Percentiles rank a stretch among this genome's conserved stretches.
These are phyloP conservation scores for Cecropterus lyciades DNA, from an alignment of 1,140 invertebrate species.

Conservation along the genomic window DNA sequence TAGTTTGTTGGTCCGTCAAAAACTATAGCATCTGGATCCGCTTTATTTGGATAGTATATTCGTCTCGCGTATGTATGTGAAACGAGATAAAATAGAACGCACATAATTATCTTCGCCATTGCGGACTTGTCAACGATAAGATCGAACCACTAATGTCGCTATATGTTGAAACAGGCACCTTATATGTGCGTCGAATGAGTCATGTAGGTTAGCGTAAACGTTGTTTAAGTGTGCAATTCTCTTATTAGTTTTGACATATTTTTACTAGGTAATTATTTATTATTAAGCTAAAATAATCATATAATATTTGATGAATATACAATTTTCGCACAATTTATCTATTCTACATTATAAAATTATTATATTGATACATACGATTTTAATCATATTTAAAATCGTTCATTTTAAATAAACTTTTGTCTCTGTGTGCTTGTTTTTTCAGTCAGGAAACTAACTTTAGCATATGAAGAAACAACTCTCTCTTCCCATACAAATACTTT, in stretches of 20 bases:
- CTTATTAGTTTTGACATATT: slow-evolving; percentile 2
- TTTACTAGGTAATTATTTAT: too few relatives aligned
- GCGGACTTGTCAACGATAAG: background rate
- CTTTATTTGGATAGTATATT: slow-evolving; percentile 45
- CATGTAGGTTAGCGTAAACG: background rate
- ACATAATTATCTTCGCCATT: slow-evolving; percentile 22
- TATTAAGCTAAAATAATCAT: too few relatives aligned
- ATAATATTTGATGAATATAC: too few relatives aligned
- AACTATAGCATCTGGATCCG: slow-evolving; percentile 50
- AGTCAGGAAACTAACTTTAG: too few relatives aligned
- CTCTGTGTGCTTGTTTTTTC: too few relatives aligned
- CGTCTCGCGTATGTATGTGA: slow-evolving; percentile 16
- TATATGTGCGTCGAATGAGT: slow-evolving; percentile 30
- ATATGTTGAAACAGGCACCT: slow-evolving; percentile 12
- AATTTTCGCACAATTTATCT: too few relatives aligned
- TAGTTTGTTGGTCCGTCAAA: slow-evolving; percentile 60
- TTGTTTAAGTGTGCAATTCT: slow-evolving; percentile 10
- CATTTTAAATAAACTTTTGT: too few relatives aligned
- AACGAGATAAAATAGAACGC: slow-evolving; percentile 12
- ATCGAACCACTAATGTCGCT: slow-evolving; percentile 22
- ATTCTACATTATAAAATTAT: too few relatives aligned
- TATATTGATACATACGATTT: too few relatives aligned
- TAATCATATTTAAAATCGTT: too few relatives aligned
- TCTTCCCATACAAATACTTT: too few relatives aligned
- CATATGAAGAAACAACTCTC: too few relatives aligned